phyloP scores from a whole-genome alignment of 2,888 invertebrate genomes.

The Griposia aprilina region DNA sequence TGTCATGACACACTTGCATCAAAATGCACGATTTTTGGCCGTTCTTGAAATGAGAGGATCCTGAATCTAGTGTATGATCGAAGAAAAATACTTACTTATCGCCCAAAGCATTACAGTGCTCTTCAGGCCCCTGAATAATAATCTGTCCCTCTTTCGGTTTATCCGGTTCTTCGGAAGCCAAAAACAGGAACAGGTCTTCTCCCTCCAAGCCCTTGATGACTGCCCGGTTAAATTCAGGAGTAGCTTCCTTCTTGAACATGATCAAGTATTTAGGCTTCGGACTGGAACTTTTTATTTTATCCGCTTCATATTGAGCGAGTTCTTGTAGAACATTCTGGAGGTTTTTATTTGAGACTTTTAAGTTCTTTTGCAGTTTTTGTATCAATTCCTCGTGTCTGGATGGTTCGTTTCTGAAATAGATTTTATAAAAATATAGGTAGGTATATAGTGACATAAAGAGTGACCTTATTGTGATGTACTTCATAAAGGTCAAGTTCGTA shows the following conservation, averaged over 20 bases:
- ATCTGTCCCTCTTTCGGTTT: constrained; percentile 90
- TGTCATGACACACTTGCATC: neutral
- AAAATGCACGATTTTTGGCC: neutral
- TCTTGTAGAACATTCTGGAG: constrained; percentile 92
- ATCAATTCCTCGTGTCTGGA: constrained; percentile 93
- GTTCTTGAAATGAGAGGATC: neutral
- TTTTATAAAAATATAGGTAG: neutral
- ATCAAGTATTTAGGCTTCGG: constrained; percentile 90
- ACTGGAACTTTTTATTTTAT: constrained; percentile 88
- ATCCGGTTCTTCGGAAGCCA: constrained; percentile 93
- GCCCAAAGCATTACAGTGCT: constrained; percentile 89
- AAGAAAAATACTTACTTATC: constrained; percentile 88
- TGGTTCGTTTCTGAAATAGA: constrained; percentile 92
- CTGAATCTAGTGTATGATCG: neutral
- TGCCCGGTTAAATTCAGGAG: constrained; percentile 93
- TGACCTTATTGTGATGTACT: no score
- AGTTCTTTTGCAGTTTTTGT: constrained; percentile 93
- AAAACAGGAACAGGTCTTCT: constrained; percentile 91
- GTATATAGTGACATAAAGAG: no score
- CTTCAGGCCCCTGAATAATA: constrained; percentile 89
- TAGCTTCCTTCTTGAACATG: constrained; percentile 93
- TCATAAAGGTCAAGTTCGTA: no score
- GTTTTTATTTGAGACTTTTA: constrained; percentile 92
- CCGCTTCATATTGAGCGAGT: constrained; percentile 92
- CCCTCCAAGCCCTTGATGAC: constrained; percentile 92